Percentiles rank a stretch among this genome's conserved stretches.
phyloP scores from a whole-genome alignment of 2,888 invertebrate species.

The Tridacna crocea region DNA sequence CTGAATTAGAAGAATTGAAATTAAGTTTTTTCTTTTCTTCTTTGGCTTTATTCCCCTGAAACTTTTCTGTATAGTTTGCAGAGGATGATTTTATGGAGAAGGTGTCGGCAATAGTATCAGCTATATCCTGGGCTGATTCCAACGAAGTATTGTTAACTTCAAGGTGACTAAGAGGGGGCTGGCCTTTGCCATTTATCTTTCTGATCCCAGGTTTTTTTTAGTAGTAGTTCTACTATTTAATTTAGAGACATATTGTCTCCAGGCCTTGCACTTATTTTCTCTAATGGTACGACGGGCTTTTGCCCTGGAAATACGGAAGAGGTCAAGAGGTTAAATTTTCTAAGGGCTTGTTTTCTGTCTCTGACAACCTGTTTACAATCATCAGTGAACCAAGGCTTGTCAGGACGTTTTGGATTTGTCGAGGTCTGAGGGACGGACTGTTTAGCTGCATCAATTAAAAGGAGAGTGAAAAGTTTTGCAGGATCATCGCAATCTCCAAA shows the following conservation, averaged over 20 bases:
- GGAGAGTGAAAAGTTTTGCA: background rate
- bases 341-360: slow-evolving; percentile 3
- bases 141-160: background rate
- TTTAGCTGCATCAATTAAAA: slow-evolving; percentile 1
- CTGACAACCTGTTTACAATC: background rate
- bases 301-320: slow-evolving; percentile 4
- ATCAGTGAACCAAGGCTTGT: background rate
- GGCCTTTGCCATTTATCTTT: background rate
- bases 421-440: background rate
- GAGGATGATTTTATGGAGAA: background rate
- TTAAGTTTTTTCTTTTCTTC: background rate
- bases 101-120: background rate
- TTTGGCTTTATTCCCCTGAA: background rate
- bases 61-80: background rate
- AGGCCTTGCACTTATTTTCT: background rate
- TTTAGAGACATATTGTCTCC: background rate
- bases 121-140: background rate
- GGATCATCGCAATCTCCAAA: background rate
- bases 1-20: background rate
- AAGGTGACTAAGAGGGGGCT: background rate
- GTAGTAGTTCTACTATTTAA: background rate
- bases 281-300: background rate
- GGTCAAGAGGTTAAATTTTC: background rate
- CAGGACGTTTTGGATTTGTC: slow-evolving; percentile 7
- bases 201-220: background rate